These are phyloP conservation scores for Psettodes erumei DNA, from an alignment of 2,113 vertebrate species.

Conservation along the genomic window DNA sequence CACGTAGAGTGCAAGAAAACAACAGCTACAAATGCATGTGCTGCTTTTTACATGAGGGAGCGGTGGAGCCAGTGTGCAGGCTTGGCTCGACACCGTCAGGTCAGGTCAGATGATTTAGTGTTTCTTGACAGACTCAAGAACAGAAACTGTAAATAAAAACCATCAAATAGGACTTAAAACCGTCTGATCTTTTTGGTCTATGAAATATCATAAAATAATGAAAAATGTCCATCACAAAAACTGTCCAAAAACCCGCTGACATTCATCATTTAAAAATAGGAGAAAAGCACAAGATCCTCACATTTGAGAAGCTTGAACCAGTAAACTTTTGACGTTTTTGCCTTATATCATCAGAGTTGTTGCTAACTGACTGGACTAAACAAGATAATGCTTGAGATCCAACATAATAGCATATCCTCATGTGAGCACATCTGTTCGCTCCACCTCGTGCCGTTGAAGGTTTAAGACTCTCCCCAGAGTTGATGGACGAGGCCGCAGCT, in stretches of 20 bases:
- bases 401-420: background rate
- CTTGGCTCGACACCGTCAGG: too few species aligned
- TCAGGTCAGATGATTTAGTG: background rate
- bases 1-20: background rate
- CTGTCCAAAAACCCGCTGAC: background rate
- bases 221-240: background rate
- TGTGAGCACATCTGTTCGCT: too few species aligned
- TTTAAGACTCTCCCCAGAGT: constrained; percentile 51
- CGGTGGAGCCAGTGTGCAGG: background rate
- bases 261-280: background rate
- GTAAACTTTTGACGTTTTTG: background rate
- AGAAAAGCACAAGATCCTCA: background rate
- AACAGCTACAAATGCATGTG: background rate
- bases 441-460: constrained; percentile 2
- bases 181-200: background rate
- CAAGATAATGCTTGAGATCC: background rate
- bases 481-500: constrained; percentile 68
- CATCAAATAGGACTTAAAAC: background rate
- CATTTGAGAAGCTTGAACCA: background rate
- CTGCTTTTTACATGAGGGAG: background rate
- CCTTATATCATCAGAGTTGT: background rate
- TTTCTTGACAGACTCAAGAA: background rate
- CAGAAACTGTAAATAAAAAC: background rate
- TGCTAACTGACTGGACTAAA: background rate
- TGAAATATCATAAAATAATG: background rate